Evolutionary conservation across 1,140 invertebrate species (phyloP).

Genomic region (Ladona fulva): DNA sequence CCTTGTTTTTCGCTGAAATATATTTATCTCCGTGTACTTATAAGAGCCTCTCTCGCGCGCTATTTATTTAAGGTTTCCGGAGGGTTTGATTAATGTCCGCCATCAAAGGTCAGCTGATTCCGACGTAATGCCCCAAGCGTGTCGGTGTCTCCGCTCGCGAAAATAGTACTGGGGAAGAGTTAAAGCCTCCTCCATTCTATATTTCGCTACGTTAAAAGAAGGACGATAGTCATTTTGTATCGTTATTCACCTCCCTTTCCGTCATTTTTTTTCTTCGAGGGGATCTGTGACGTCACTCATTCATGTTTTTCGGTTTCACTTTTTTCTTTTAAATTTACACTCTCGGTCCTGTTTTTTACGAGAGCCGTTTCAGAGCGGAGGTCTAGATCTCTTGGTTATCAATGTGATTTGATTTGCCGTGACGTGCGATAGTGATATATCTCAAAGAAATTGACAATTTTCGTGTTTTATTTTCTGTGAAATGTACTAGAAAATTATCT

Average conservation of each 20-base stretch:
- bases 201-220: not conserved
- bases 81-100: not conserved
- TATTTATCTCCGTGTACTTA: not conserved
- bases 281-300: not conserved
- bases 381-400: too few relatives aligned
- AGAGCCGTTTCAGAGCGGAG: too few relatives aligned
- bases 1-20: not conserved
- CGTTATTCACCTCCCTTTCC: not conserved
- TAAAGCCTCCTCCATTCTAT: not conserved
- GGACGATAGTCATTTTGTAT: not conserved
- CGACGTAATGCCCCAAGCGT: not conserved
- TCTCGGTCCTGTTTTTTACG: too few relatives aligned
- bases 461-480: too few relatives aligned
- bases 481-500: too few relatives aligned
- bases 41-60: not conserved
- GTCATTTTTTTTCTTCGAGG: not conserved
- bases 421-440: too few relatives aligned
- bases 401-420: too few relatives aligned
- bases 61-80: not conserved
- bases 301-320: not conserved
- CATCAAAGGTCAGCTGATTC: not conserved
- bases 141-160: not conserved
- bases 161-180: too few relatives aligned
- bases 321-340: too few relatives aligned
- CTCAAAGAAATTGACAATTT: too few relatives aligned